A percentile compares a stretch with the other conserved stretches of the same genome.
Conservation (phyloP, 2,797 vertebrate genomes). For the Myotis findleyi region DNA sequence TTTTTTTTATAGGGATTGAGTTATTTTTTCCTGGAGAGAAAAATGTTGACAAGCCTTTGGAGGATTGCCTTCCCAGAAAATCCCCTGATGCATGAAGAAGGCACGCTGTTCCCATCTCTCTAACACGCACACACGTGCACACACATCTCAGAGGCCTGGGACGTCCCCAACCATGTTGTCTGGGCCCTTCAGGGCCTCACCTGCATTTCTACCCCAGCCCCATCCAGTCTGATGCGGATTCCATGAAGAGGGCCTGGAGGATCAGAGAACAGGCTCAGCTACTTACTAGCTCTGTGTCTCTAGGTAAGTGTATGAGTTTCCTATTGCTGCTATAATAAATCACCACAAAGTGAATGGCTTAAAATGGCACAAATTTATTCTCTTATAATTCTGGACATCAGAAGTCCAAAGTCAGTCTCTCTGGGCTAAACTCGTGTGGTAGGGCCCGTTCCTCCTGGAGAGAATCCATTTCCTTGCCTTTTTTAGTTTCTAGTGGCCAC, state of each 20-base stretch:
- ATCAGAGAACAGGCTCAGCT: not conserved
- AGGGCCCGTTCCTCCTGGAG: not conserved
- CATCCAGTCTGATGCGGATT: not conserved
- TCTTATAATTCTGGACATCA: not conserved
- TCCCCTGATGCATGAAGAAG: conserved; percentile 14
- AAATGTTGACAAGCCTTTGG: conserved; percentile 62
- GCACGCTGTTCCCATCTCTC: not conserved
- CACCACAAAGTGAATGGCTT: not conserved
- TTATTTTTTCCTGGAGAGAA: conserved; percentile 78
- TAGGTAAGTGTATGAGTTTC: not conserved
- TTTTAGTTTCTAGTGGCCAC: not conserved
- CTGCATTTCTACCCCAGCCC: not conserved
- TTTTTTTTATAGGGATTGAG: conserved; percentile 43
- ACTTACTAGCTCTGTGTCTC: not conserved
- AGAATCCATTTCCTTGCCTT: not conserved
- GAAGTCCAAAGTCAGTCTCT: not conserved
- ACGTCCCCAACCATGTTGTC: not conserved
- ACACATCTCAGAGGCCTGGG: not conserved
- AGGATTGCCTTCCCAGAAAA: conserved; percentile 58
- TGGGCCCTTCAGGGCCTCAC: not conserved
- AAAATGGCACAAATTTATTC: not conserved
- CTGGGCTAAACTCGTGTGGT: not conserved
- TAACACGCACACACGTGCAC: not conserved
- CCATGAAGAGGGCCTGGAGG: not conserved
- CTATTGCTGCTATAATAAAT: not conserved